Evolutionary conservation across 2,113 vertebrate species (phyloP).

Genomic region (Micronisus gabar): DNA sequence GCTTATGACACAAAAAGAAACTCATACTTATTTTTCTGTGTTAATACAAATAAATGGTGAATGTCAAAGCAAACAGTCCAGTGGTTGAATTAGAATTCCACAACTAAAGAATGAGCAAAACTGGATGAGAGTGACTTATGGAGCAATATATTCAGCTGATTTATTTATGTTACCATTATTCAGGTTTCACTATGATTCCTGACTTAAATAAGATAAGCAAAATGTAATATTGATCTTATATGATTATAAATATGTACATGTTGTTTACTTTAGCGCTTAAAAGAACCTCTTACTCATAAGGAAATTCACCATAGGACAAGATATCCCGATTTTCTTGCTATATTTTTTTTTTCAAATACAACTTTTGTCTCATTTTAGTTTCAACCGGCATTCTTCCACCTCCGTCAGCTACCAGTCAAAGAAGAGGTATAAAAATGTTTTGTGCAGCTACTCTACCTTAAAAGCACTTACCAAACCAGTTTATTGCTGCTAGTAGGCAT

Average conservation of each 20-base stretch:
- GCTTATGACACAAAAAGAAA: not conserved
- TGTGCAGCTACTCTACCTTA: conserved; percentile 29
- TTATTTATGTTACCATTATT: not conserved
- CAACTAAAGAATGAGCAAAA: not conserved
- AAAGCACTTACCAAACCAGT: conserved; percentile 37
- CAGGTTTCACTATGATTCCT: not conserved
- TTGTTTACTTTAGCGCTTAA: not conserved
- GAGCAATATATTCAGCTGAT: not conserved
- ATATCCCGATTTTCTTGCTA: not conserved
- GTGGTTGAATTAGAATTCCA: not conserved
- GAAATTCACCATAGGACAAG: not conserved
- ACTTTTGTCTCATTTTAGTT: conserved; percentile 72
- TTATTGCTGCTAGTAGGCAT: conserved; percentile 28
- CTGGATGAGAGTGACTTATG: not conserved
- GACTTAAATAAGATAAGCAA: not conserved
- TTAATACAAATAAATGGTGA: not conserved
- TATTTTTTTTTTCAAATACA: not conserved
- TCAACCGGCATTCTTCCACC: conserved; percentile 73
- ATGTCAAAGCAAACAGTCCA: not conserved
- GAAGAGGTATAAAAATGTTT: conserved; percentile 65
- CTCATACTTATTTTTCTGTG: not conserved
- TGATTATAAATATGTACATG: not conserved
- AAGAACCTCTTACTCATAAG: not conserved
- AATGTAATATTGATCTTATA: not conserved
- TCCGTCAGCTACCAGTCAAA: conserved; percentile 77